Percentiles rank a stretch among this genome's conserved stretches.
These are phyloP conservation scores for Corythornis cristatus DNA, from an alignment of 2,113 vertebrate species.

Conservation along the genomic window DNA sequence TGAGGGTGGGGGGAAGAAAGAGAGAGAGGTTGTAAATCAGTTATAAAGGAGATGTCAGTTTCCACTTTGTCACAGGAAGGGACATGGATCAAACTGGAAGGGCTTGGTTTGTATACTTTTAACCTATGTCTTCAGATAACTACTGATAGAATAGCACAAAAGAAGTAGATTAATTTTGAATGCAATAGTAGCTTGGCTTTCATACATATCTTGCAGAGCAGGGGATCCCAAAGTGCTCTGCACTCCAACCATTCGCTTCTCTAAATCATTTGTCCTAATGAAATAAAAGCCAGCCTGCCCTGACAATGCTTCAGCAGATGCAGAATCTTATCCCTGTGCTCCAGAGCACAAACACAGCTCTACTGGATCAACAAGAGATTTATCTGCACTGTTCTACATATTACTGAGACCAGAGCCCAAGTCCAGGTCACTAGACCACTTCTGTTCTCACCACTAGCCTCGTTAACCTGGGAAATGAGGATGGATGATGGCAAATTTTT, in stretches of 20 bases:
- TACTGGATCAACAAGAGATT: neutral
- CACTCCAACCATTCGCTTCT: neutral
- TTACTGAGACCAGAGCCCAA: neutral
- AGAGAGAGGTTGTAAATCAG: conserved; percentile 16
- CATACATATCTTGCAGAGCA: neutral
- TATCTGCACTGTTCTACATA: neutral
- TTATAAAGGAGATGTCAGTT: neutral
- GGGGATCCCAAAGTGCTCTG: neutral
- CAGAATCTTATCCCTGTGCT: neutral
- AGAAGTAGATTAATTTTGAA: neutral
- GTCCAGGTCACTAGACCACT: neutral
- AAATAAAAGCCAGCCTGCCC: neutral
- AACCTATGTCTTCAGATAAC: neutral
- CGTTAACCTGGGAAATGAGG: neutral
- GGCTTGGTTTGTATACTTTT: neutral
- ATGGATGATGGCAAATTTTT: neutral
- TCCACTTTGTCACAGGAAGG: neutral
- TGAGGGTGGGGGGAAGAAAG: conserved; percentile 38
- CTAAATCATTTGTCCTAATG: neutral
- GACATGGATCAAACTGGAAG: neutral
- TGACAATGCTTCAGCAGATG: neutral
- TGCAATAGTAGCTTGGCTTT: neutral
- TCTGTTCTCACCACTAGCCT: neutral
- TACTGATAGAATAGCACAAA: neutral
- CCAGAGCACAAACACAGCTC: neutral